These are phyloP conservation scores for Stegostoma tigrinum DNA, from an alignment of 2,113 vertebrate species.

Conservation along the genomic window DNA sequence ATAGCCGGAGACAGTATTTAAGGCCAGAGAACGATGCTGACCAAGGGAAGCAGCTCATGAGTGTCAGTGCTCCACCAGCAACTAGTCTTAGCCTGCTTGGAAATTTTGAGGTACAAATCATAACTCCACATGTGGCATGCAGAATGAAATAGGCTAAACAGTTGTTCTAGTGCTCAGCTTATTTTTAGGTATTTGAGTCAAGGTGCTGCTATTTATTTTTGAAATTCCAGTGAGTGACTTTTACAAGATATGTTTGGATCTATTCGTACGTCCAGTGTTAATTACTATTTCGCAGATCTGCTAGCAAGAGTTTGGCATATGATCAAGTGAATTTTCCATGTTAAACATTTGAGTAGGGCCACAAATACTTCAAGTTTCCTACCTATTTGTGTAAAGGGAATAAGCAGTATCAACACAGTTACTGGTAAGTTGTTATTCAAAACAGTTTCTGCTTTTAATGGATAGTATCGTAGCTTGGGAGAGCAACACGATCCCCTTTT, in stretches of 20 bases:
- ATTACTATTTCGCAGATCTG: not conserved
- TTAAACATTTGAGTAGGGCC: not conserved
- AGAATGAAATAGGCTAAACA: conserved; percentile 1
- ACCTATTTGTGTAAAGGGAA: not conserved
- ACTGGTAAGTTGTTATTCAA: not conserved
- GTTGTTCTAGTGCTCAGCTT: not conserved
- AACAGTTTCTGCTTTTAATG: not conserved
- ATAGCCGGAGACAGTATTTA: conserved; percentile 58
- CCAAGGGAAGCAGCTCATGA: conserved; percentile 76
- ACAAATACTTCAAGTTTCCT: not conserved
- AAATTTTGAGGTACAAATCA: conserved; percentile 88
- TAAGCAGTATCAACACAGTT: not conserved
- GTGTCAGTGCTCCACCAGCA: conserved; percentile 85
- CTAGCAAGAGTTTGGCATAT: not conserved
- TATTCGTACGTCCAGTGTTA: not conserved
- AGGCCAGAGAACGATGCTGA: conserved; percentile 66
- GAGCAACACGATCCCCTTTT: not conserved
- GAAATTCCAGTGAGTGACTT: not conserved
- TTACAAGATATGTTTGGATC: not conserved
- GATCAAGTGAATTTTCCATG: not conserved
- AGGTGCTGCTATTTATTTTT: not conserved
- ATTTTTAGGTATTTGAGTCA: not conserved
- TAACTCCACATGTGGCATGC: not conserved
- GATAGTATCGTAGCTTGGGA: not conserved
- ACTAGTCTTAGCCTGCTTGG: conserved; percentile 92